phyloP scores from a whole-genome alignment of 1,140 invertebrate species.

The Pseudomyrmex concolor region DNA sequence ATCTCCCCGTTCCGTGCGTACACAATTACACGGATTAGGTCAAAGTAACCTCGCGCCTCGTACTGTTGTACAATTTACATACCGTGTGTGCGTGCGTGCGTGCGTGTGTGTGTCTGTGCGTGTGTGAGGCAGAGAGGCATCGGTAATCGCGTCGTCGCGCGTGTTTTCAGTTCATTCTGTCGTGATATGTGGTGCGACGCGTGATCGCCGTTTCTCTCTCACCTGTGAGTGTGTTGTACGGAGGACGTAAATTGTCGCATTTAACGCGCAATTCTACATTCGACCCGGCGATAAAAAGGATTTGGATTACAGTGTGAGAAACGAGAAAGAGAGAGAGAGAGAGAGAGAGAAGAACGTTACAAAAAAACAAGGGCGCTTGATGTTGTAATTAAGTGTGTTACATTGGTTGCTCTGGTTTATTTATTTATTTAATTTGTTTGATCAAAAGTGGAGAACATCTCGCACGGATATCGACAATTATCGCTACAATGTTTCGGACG shows the following conservation, averaged over 20 bases:
- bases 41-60: no score
- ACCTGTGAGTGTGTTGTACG: background rate
- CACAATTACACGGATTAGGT: no score
- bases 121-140: no score
- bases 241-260: conserved; percentile 1
- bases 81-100: background rate
- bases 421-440: background rate
- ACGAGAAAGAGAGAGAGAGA: background rate
- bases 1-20: background rate
- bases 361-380: no score
- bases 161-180: background rate
- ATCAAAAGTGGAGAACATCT: conserved; percentile 26
- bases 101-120: background rate
- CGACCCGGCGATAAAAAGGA: conserved; percentile 1
- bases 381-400: no score
- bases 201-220: conserved; percentile 4
- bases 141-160: background rate
- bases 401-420: background rate
- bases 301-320: conserved; percentile 67
- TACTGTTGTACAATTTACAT: no score
- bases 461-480: background rate
- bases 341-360: no score
- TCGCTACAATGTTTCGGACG: conserved; percentile 65
- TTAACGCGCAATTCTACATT: background rate
- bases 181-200: background rate